Conservation (phyloP, 2,797 vertebrate species). For the Merluccius polli region DNA sequence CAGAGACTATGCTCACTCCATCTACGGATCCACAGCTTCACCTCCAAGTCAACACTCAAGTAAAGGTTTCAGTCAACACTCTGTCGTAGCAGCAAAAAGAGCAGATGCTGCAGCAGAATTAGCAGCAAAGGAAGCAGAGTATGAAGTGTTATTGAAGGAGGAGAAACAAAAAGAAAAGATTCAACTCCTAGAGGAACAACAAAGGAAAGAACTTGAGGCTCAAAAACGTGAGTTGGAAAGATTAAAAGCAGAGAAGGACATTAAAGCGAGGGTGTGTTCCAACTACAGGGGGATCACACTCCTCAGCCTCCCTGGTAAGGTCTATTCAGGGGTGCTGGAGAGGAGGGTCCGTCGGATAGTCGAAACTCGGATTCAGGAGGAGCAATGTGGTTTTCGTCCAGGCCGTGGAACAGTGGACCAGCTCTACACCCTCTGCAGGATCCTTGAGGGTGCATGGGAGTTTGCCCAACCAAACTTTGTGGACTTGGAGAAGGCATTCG, state of each 20-base stretch:
- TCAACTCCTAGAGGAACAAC: conserved; percentile 11
- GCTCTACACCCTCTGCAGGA: too few species aligned
- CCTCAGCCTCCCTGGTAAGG: too few species aligned
- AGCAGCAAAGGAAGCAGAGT: conserved; percentile 20
- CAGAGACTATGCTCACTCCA: conserved; percentile 7
- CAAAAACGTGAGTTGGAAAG: conserved; percentile 6
- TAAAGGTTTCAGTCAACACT: not conserved
- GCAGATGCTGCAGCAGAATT: conserved; percentile 2
- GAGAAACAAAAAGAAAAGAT: conserved; percentile 16
- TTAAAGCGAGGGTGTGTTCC: too few species aligned
- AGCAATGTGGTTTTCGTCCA: too few species aligned
- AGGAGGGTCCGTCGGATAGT: too few species aligned
- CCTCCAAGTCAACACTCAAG: not conserved
- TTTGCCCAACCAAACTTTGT: too few species aligned
- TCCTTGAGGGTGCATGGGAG: too few species aligned
- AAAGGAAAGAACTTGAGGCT: conserved; percentile 10
- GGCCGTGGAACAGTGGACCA: too few species aligned
- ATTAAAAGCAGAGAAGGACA: conserved; percentile 11
- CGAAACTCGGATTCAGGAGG: too few species aligned
- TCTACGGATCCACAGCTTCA: conserved; percentile 4
- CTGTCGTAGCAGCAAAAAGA: not conserved
- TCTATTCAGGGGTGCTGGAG: too few species aligned
- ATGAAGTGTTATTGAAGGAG: conserved; percentile 16
- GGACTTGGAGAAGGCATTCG: too few species aligned
- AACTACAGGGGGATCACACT: too few species aligned